Evolutionary conservation across 2,888 invertebrate species (phyloP), one percentile per base, ranked within the genome.

Genomic region (Chrysotoxum bicinctum): DNA sequence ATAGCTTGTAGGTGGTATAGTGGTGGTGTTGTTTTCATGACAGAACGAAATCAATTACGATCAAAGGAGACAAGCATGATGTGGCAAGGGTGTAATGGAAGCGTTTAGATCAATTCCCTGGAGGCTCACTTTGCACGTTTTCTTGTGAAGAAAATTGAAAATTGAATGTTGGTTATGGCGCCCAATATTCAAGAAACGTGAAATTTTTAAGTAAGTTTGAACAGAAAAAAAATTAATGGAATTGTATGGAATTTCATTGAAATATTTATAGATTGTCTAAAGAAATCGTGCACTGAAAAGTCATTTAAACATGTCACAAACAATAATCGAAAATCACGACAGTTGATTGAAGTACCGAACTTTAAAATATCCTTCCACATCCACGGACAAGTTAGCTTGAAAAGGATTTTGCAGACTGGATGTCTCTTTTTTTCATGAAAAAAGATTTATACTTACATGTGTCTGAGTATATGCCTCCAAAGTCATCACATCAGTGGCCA

Each of bases 1-100:
- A 48, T 50, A 35, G 35, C 58, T 45, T 40, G n/a, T 2, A 37
- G 37, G 60, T n/a, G 54, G 37, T 21, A 7, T n/a, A 16, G 40
- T 43, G 82, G 68, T 69, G 62, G 66, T 58, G 45, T 37, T 66
- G 19, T 62, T 70, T 74, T 74, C 78, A 32, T 69, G 83, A 64
- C 69, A 64, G 64, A 75, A 79, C 69, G 58, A 70, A 84, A 84
- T 84, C 83, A 79, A 84, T 84, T 84, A 79, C 83, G 79, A 66
- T 79, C 66, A 70, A 50, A 26, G 48, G 66, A 30, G 43, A 48
- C 21, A 14, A 50, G 23, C 7, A 37, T 37, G 6, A 48, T 12
- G 6, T 19, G 66, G 35, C 2, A 30, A n/a, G 50, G 35, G 35
- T 78, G 72, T 84, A 84, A 75, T 84, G 83, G 79, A 75, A 84